phyloP scores from a whole-genome alignment of 2,113 vertebrate genomes.

The Microtus oregoni region DNA sequence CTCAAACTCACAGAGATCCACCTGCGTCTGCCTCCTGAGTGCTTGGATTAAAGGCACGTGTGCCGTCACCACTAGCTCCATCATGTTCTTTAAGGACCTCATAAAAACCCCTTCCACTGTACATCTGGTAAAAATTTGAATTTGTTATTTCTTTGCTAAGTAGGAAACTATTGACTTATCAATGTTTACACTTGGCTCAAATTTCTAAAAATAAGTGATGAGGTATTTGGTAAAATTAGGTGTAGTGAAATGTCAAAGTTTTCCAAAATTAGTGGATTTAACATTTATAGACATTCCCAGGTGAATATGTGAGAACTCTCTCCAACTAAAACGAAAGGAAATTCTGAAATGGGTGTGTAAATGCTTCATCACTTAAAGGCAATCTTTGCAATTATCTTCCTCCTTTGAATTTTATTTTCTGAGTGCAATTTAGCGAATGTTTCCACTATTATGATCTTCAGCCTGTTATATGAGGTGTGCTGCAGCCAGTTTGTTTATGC shows the following conservation, averaged over 20 bases:
- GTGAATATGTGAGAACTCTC: neutral
- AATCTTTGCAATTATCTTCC: constrained; percentile 58
- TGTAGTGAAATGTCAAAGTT: neutral
- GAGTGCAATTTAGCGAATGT: constrained; percentile 48
- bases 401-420: constrained; percentile 55
- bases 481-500: neutral
- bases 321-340: constrained; percentile 20
- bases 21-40: too few species aligned
- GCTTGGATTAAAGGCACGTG: too few species aligned
- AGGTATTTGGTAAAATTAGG: neutral
- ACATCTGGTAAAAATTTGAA: neutral
- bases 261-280: neutral
- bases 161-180: neutral
- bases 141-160: neutral
- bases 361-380: constrained; percentile 45
- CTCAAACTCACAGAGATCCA: too few species aligned
- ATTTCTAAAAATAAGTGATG: neutral
- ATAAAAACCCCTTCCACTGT: neutral
- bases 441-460: neutral
- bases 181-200: neutral
- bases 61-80: too few species aligned
- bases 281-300: neutral
- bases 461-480: neutral
- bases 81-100: neutral
- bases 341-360: neutral